Evolutionary conservation across 2,888 invertebrate species (phyloP), one percentile per base, ranked within the genome.

Genomic region (Ariolimax columbianus): DNA sequence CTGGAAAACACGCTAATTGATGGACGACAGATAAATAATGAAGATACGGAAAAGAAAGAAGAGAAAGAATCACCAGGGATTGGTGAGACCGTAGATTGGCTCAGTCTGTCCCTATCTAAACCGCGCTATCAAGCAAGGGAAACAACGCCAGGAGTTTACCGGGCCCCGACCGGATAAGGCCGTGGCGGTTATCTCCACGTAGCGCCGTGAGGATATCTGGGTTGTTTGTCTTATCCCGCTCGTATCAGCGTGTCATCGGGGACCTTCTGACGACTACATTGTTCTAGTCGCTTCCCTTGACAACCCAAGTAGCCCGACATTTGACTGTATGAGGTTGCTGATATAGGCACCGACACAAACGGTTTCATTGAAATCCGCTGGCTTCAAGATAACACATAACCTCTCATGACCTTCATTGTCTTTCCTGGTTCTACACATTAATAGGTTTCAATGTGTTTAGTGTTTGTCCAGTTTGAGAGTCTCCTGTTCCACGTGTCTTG

Each of bases 1-100:
- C 23, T n/a, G 43, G 87, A 86, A 78, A 70, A 84, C 83, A 86
- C 86, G 73, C 83, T 86, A 77, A 77, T 77, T 77, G 63, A 59
- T 36, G 43, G 47, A 30, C 33, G 2, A 23, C 19, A 17, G 19
- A 33, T 2, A 51, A n/a, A 43, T 47, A 79, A 66, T 68, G 30
- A 40, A 26, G 38, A 63, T 30, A n/a, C 36, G n/a, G 17, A 51
- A 33, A 72, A 70, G 51, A 81, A 68, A 47, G 70, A 81, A 47
- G 33, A 17, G 51, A 51, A 51, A 81, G 81, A 81, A 23, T 70
- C 38, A 81, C 72, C 30, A 55, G 72, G 66, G 81, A n/a, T n/a
- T n/a, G n/a, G n/a, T n/a, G n/a, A n/a, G n/a, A n/a, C n/a, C n/a
- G n/a, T n/a, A n/a, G n/a, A n/a, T n/a, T n/a, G n/a, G n/a, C n/a